Conservation (phyloP, 1,140 invertebrate genomes). For the Drosophila repleta region DNA sequence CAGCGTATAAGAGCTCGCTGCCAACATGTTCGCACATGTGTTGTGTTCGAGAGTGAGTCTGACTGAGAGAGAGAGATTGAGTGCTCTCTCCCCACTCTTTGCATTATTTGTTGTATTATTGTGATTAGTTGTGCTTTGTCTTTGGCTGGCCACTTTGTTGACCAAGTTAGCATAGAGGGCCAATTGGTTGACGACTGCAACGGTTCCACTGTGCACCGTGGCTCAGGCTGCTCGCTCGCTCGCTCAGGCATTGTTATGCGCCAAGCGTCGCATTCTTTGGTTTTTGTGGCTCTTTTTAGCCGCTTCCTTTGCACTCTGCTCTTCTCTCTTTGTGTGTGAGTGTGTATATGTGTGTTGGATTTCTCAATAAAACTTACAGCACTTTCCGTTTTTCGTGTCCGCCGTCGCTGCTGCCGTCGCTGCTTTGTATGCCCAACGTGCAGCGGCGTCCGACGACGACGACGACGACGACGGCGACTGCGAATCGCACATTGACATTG, state of each 20-base stretch:
- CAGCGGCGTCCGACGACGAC: constrained; percentile 8
- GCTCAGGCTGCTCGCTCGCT: too few species aligned
- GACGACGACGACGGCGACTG: too few species aligned
- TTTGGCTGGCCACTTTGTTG: constrained; percentile 21
- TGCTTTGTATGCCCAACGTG: constrained; percentile 60
- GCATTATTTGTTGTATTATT: constrained; percentile 9
- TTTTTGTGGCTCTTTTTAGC: constrained; percentile 39
- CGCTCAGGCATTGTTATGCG: constrained; percentile 63
- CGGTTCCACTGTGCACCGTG: constrained; percentile 26
- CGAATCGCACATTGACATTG: constrained; percentile 62
- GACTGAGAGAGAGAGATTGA: constrained; percentile 11
- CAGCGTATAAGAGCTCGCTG: constrained; percentile 50
- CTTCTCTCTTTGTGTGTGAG: background rate
- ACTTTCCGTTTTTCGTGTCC: constrained; percentile 69
- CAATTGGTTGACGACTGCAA: constrained; percentile 30
- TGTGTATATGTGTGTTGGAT: constrained; percentile 26
- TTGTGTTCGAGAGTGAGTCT: constrained; percentile 5
- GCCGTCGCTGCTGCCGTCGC: background rate
- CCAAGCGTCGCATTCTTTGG: constrained; percentile 57
- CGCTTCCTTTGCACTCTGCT: constrained; percentile 31
- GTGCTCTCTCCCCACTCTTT: background rate
- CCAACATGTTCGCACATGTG: constrained; percentile 61
- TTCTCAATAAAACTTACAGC: constrained; percentile 74
- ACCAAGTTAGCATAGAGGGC: constrained; percentile 11
- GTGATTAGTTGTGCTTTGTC: constrained; percentile 8